Evolutionary conservation across 2,797 vertebrate species (phyloP).

Genomic region (Anableps anableps): DNA sequence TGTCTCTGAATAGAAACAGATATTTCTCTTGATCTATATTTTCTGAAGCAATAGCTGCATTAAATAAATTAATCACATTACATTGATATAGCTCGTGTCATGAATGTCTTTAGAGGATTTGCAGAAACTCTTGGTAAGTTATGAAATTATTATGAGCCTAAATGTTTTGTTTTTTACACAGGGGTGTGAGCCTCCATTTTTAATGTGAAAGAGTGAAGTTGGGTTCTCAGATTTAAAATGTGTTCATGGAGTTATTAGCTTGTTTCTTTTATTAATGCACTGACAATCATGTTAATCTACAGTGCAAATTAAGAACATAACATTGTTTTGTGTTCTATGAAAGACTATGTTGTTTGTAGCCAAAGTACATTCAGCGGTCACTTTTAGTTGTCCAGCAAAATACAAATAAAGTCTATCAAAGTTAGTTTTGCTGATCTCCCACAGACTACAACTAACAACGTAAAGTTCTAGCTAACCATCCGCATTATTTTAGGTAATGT

Average conservation of each 20-base stretch:
- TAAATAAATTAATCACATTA: constrained; percentile 45
- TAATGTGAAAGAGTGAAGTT: background rate
- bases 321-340: background rate
- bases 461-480: background rate
- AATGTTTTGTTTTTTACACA: background rate
- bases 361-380: background rate
- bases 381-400: background rate
- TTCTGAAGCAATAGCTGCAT: constrained; percentile 49
- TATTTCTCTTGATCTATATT: constrained; percentile 51
- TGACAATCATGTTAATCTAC: background rate
- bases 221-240: background rate
- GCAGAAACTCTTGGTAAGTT: constrained; percentile 28
- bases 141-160: constrained; percentile 13
- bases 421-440: background rate
- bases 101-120: constrained; percentile 47
- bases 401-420: background rate
- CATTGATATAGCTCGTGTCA: constrained; percentile 21
- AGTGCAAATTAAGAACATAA: background rate
- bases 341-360: background rate
- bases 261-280: background rate
- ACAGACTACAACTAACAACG: background rate
- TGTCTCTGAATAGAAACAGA: constrained; percentile 37
- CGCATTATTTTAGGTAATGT: background rate
- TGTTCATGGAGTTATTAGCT: background rate
- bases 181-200: background rate